Evolutionary conservation across 2,888 invertebrate species (phyloP), one percentile per base, ranked within the genome.

Genomic region (Toxonevra muliebris): DNA sequence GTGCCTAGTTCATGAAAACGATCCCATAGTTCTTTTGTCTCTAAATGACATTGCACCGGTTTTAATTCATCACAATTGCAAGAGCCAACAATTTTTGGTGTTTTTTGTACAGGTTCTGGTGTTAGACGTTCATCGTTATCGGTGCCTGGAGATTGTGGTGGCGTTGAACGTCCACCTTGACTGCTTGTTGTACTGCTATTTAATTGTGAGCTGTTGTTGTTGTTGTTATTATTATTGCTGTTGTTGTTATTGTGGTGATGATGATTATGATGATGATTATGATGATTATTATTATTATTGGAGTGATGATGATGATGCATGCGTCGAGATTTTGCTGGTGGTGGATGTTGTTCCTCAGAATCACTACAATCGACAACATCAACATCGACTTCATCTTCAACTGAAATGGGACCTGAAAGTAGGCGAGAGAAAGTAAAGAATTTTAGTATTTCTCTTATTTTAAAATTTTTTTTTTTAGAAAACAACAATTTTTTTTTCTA

Each of bases 21-120:
- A 86, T 96, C 95, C 97, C 97, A 97, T 42, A 97, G 88, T 78
- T 97, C 97, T 86, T 96, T 96, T 70, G 96, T 96, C 87, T 97
- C 97, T 77, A 97, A 87, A 79, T 95, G 93, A 85, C 97, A 97
- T 76, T 94, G 92, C 77, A 96, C 93, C 77, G 92, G 91, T 76
- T 90, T 87, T 80, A 94, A 88, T 78, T 94, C 94, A 78, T 94
- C 93, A 83, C 93, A 92, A 79, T 93, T 93, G 87, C 93, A 94
- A 74, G 89, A 86, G 75, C 88, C 90, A 3, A 86, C 85, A 13
- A 89, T 87, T 79, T 88, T 88, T 0, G 89, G 89, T 80, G 83
- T 69, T 74, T 84, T 84, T 71, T 81, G 83, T 60, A 83, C 83
- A 45, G 85, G 84, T 76, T 85, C 84, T 53, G 84, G 84, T 70